Evolutionary conservation across 2,888 invertebrate species (phyloP), one percentile per base, ranked within the genome.

Genomic region (Diaperis boleti): DNA sequence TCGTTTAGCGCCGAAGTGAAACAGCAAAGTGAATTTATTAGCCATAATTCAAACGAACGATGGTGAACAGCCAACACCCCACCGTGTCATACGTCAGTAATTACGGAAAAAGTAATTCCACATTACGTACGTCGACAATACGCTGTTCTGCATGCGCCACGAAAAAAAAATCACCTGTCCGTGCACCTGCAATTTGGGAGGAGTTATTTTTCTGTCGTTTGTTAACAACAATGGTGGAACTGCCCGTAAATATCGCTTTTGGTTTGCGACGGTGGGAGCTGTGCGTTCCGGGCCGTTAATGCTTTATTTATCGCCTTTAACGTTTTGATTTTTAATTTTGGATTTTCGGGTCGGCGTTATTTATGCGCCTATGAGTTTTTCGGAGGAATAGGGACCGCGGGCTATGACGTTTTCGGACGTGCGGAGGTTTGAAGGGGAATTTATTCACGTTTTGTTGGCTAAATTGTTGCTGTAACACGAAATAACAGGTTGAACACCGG

Each of bases 181-280:
- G 22, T 60, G 59, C 59, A 60, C 59, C 59, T 60, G 59, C 59
- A 60, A 60, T 60, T 60, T 52, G 52, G 52, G 52, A 20, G 59
- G 42, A 42, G 59, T 31, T 42, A 35, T 41, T 55, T 56, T 37
- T 47, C 26, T 29, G 18, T 31, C 39, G 50, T 60, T 60, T 44
- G 44, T 52, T 50, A 60, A 52, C 13, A 59, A 60, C 59, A 52
- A 52, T 50, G 52, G 18, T 18, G 45, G 20, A 60, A 60, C 44
- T 35, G 59, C 10, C 37, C 52, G 39, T 60, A 60, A 60, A 60
- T 60, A 35, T 44, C 22, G 13, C 35, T 60, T 60, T 60, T 60
- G 59, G 44, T 41, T 35, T 29, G 29, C 44, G 14, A 52, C 44
- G 52, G 50, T 59, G 59, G 47, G 49, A 49, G 59, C 42, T 52